phyloP scores from a whole-genome alignment of 2,888 invertebrate species.

The Agriopis aurantiaria region DNA sequence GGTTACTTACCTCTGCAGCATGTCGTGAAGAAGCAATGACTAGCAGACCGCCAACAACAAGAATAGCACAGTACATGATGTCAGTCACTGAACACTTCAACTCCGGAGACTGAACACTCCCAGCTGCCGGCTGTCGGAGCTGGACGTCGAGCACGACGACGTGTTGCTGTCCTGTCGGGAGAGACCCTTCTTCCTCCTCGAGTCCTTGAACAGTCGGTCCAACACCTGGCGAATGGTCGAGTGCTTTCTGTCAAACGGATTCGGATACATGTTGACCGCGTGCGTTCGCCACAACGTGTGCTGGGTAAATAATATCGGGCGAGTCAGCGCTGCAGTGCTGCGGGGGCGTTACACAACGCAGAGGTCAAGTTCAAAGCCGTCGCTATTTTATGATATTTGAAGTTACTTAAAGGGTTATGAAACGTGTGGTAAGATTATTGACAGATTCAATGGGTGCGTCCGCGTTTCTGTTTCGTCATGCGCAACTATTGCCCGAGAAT shows the following conservation, averaged over 20 bases:
- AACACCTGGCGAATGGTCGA: slow-evolving; percentile 89
- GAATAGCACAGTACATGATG: slow-evolving; percentile 49
- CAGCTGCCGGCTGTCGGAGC: slow-evolving; percentile 50
- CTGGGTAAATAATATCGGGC: slow-evolving; percentile 42
- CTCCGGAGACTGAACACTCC: slow-evolving; percentile 50
- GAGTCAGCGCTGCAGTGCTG: slow-evolving; percentile 49
- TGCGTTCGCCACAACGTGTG: slow-evolving; percentile 55
- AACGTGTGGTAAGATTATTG: slow-evolving; percentile 55
- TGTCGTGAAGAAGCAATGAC: slow-evolving; percentile 52
- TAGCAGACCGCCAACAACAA: slow-evolving; percentile 51
- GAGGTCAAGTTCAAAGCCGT: slow-evolving; percentile 65
- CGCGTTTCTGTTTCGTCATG: slow-evolving; percentile 36
- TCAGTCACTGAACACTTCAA: slow-evolving; percentile 50
- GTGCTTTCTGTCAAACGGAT: slow-evolving; percentile 90
- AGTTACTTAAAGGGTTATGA: slow-evolving; percentile 53
- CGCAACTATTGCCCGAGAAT: slow-evolving; percentile 39
- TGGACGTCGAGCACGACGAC: slow-evolving; percentile 54
- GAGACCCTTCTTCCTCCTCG: slow-evolving; percentile 54
- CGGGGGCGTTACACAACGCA: slow-evolving; percentile 57
- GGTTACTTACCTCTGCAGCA: slow-evolving; percentile 22
- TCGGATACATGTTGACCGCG: slow-evolving; percentile 86
- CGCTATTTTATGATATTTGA: slow-evolving; percentile 36
- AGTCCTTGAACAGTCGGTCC: slow-evolving; percentile 85
- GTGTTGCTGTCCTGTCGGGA: slow-evolving; percentile 66
- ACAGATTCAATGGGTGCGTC: slow-evolving; percentile 50